Percentiles rank a stretch among this genome's conserved stretches.
These are phyloP conservation scores for Hippoglossus stenolepis DNA, from an alignment of 2,113 vertebrate genomes.

Conservation along the genomic window DNA sequence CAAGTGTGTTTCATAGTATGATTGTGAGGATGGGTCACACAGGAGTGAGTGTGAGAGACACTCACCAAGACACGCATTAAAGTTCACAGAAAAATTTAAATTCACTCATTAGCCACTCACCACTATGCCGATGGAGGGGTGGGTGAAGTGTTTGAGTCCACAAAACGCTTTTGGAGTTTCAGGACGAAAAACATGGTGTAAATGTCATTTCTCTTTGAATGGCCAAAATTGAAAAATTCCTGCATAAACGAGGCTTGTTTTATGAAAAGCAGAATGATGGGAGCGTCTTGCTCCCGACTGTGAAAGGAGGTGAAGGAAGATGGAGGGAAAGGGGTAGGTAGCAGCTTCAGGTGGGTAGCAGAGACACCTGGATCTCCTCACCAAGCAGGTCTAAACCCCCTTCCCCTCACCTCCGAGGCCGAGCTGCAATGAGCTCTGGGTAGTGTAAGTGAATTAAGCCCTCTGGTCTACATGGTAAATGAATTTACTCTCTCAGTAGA, in stretches of 20 bases:
- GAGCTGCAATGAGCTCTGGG: not conserved
- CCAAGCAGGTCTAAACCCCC: conserved; percentile 8
- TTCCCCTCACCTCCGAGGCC: conserved; percentile 12
- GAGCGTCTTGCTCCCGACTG: conserved; percentile 23
- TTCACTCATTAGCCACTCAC: too few species aligned
- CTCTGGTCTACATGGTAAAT: too few species aligned
- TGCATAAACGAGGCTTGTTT: conserved; percentile 79
- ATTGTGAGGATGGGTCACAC: conserved; percentile 52
- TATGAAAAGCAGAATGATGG: conserved; percentile 66
- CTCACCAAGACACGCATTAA: conserved; percentile 72
- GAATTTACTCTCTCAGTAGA: too few species aligned
- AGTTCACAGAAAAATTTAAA: too few species aligned
- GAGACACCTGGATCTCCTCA: conserved; percentile 20
- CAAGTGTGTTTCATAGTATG: conserved; percentile 52
- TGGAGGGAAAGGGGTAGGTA: too few species aligned
- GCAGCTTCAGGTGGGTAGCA: too few species aligned
- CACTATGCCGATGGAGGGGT: too few species aligned
- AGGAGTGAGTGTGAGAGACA: conserved; percentile 63
- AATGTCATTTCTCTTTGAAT: conserved; percentile 72
- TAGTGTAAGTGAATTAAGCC: too few species aligned
- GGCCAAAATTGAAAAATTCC: conserved; percentile 75
- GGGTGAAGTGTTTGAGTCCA: too few species aligned
- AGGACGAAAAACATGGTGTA: too few species aligned
- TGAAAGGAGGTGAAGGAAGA: too few species aligned
- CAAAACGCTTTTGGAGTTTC: too few species aligned